Evolutionary conservation across 2,888 invertebrate genomes (phyloP), one percentile per base, ranked within the genome.

Genomic region (Venusia cambrica): DNA sequence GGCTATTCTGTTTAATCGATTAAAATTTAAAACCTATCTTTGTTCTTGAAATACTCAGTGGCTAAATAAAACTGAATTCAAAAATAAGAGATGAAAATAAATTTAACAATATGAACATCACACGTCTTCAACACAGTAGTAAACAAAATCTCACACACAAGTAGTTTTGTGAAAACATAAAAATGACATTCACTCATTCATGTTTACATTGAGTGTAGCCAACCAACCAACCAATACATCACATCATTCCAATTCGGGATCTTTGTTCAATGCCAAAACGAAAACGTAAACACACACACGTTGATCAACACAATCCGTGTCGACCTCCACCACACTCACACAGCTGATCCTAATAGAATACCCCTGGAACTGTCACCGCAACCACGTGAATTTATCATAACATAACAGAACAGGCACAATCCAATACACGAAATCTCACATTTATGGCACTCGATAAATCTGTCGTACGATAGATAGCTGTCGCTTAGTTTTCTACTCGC

Each of bases 191-290:
- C 47, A 56, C 55, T 58, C 61, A 70, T 67, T 64, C 59, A 68
- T 69, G 62, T 73, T 69, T 71, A 61, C 65, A 67, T 59, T 62
- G 51, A 57, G 51, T 49, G 52, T 60, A 64, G 53, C 63, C 60
- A 65, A 63, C 58, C 66, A 65, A 66, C 70, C 68, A 70, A 70
- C 63, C 56, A 59, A 57, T 64, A 62, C 67, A 66, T 64, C 66
- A 66, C 69, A 65, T 65, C 61, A 68, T 73, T 74, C 72, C 78
- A 73, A 76, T 74, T 77, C 70, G 68, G 72, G 70, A 78, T 62
- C 68, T 63, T 68, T 71, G 70, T 68, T 65, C 74, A 75, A 73
- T 79, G 76, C 76, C 83, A 81, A 74, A 73, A 67, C 54, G 54
- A 69, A 71, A 81, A 83, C 73, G 73, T 81, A 84, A 84, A 84